These are phyloP conservation scores for Stegastes partitus DNA, from an alignment of 2,113 vertebrate genomes.

Conservation along the genomic window DNA sequence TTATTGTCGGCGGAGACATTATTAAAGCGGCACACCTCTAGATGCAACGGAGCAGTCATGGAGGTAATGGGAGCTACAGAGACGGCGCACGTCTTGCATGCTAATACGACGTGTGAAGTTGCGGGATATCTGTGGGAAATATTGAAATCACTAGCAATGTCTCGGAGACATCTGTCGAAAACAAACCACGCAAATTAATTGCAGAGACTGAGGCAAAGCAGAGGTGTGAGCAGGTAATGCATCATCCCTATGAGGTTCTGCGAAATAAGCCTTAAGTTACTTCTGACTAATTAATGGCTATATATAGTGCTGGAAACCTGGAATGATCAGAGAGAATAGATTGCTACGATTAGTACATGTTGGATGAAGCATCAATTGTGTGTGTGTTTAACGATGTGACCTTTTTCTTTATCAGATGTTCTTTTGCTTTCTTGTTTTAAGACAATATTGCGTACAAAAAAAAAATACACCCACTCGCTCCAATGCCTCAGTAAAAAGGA, in stretches of 20 bases:
- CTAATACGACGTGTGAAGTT: constrained; percentile 53
- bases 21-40: constrained; percentile 45
- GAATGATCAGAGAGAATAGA: constrained; percentile 59
- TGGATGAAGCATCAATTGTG: constrained; percentile 43
- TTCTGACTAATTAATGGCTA: constrained; percentile 60
- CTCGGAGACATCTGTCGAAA: constrained; percentile 55
- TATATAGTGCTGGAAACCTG: constrained; percentile 37
- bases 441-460: constrained; percentile 11
- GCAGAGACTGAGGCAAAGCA: constrained; percentile 19
- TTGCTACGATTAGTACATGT: constrained; percentile 40
- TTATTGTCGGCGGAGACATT: constrained; percentile 29
- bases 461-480: constrained; percentile 54
- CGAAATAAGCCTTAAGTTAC: constrained; percentile 52
- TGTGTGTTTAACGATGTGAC: not conserved
- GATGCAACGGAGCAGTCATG: constrained; percentile 59
- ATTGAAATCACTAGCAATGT: constrained; percentile 49
- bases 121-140: constrained; percentile 58
- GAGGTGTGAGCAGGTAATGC: constrained; percentile 51
- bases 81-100: constrained; percentile 37
- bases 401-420: constrained; percentile 40
- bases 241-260: constrained; percentile 36
- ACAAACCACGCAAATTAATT: constrained; percentile 65
- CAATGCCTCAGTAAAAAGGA: constrained; percentile 33
- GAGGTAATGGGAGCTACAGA: constrained; percentile 54
- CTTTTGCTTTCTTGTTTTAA: constrained; percentile 37